Conservation (phyloP, 2,888 invertebrate genomes). For the Dugesia japonica region DNA sequence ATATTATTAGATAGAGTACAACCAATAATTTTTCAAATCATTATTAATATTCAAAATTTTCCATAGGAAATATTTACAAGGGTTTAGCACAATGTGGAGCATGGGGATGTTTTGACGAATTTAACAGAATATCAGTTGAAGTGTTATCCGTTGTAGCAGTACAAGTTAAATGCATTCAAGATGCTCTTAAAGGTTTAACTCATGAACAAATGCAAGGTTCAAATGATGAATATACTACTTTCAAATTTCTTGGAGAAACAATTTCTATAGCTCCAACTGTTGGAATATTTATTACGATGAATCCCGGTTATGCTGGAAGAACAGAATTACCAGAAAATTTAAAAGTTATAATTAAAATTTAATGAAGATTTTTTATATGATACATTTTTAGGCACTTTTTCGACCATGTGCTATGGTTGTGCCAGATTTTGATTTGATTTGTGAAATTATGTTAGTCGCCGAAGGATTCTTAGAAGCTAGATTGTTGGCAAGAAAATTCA, state of each 20-base stretch:
- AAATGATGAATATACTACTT: slow-evolving; percentile 62
- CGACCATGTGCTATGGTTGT: slow-evolving; percentile 93
- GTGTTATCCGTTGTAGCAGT: slow-evolving; percentile 93
- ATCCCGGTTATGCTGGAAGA: slow-evolving; percentile 76
- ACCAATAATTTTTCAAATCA: too few species aligned
- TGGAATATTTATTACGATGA: slow-evolving; percentile 92
- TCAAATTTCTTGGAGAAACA: slow-evolving; percentile 83
- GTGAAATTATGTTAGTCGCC: slow-evolving; percentile 91
- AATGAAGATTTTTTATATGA: too few species aligned
- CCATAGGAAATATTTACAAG: slow-evolving; percentile 65
- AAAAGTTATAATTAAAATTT: too few species aligned
- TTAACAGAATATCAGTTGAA: slow-evolving; percentile 53
- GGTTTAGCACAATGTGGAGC: slow-evolving; percentile 29
- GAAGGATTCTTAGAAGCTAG: slow-evolving; percentile 90
- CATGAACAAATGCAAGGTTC: slow-evolving; percentile 52
- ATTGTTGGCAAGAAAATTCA: slow-evolving; percentile 77
- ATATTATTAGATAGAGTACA: too few species aligned
- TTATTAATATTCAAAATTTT: too few species aligned
- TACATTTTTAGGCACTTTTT: slow-evolving; percentile 42
- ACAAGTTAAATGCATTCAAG: slow-evolving; percentile 58
- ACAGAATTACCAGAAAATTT: slow-evolving; percentile 49
- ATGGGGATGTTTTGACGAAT: slow-evolving; percentile 31
- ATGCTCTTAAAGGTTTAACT: slow-evolving; percentile 52
- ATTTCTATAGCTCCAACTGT: slow-evolving; percentile 69
- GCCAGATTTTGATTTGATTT: slow-evolving; percentile 85